Conservation (phyloP, 2,888 invertebrate species). For the Agrotis exclamationis region DNA sequence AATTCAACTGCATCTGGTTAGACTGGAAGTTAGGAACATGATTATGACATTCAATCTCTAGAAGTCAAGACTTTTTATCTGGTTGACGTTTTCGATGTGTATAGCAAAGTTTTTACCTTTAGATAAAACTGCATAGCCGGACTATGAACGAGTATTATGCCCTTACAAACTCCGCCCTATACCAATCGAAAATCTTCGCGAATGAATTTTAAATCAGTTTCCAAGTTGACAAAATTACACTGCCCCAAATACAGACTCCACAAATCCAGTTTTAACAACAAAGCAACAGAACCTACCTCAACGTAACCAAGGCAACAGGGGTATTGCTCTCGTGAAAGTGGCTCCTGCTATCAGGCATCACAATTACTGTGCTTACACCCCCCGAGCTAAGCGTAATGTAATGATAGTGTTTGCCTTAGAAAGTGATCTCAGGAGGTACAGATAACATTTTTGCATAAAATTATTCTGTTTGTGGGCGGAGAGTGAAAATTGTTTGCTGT, state of each 20-base stretch:
- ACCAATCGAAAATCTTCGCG: not conserved
- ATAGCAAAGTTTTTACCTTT: not conserved
- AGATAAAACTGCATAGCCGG: no score
- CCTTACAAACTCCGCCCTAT: not conserved
- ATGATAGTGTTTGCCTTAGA: conserved; percentile 78
- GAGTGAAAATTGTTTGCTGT: conserved; percentile 29
- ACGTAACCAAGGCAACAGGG: conserved; percentile 34
- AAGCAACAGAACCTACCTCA: conserved; percentile 1
- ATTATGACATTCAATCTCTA: no score
- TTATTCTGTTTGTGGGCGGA: conserved; percentile 43
- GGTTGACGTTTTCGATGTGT: no score
- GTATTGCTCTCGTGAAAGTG: conserved; percentile 55
- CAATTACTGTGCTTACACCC: conserved; percentile 72
- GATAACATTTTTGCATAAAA: conserved; percentile 63
- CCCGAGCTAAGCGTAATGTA: conserved; percentile 75
- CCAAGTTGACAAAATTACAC: not conserved
- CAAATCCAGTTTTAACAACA: conserved; percentile 18
- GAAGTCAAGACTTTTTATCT: no score
- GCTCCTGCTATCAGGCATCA: conserved; percentile 72
- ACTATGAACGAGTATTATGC: not conserved
- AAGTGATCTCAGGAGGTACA: conserved; percentile 67
- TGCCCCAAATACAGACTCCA: not conserved
- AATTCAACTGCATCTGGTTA: no score
- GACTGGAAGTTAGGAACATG: no score
- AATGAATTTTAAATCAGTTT: not conserved